phyloP scores from a whole-genome alignment of 2,113 vertebrate species.

The Oryzias javanicus region DNA sequence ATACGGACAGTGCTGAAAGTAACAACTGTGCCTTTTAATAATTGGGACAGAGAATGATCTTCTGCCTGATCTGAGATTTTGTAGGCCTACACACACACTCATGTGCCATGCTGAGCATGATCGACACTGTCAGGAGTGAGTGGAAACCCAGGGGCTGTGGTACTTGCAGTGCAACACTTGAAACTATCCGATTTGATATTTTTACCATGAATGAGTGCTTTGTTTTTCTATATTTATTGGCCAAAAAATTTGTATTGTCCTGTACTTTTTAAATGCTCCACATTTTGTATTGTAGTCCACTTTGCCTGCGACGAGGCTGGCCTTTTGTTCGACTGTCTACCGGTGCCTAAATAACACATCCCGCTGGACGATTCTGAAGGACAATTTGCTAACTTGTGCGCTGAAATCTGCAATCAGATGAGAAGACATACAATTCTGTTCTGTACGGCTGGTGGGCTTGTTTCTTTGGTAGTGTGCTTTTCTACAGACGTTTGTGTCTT shows the following conservation, averaged over 20 bases:
- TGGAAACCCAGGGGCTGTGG: conserved; percentile 52
- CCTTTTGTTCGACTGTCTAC: conserved; percentile 52
- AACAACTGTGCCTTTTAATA: conserved; percentile 67
- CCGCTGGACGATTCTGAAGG: conserved; percentile 17
- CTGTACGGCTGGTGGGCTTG: conserved; percentile 21
- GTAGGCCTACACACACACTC: conserved; percentile 46
- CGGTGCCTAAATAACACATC: conserved; percentile 52
- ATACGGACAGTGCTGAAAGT: conserved; percentile 57
- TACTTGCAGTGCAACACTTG: conserved; percentile 72
- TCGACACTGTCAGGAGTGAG: conserved; percentile 62
- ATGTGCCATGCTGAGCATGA: conserved; percentile 68
- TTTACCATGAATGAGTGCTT: conserved; percentile 41
- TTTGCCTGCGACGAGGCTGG: conserved; percentile 55
- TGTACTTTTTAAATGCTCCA: conserved; percentile 49
- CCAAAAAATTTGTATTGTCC: conserved; percentile 54
- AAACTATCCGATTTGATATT: conserved; percentile 56
- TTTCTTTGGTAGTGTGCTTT: conserved; percentile 35
- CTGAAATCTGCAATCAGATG: conserved; percentile 4
- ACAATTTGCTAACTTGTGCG: conserved; percentile 8
- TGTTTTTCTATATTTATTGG: conserved; percentile 68
- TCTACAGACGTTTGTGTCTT: conserved; percentile 47
- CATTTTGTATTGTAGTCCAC: conserved; percentile 47
- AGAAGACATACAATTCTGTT: conserved; percentile 12
- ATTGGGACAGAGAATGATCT: conserved; percentile 46
- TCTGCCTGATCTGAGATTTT: conserved; percentile 61